Base-by-base conservation (phyloP, 2,888 invertebrate species). In the Nasonia oneida region DNA sequence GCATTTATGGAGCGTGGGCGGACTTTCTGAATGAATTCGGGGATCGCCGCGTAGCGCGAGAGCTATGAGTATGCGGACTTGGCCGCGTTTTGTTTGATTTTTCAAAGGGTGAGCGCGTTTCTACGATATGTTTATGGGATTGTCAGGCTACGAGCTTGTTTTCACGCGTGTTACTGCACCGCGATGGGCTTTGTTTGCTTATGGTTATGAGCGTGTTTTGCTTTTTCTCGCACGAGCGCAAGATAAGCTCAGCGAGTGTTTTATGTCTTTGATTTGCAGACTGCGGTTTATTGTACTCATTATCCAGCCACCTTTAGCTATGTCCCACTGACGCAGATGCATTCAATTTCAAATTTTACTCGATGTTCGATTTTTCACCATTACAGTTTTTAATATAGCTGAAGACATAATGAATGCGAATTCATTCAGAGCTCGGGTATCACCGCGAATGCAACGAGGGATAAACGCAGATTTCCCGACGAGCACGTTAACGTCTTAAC, bases 401-500 rank as follows among this genome's bases (percentile, higher is more conserved):
- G 4, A 5, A 37, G 37, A 37, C 37, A 23, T 23, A 37, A 37
- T 47, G 12, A 47, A 47, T 12, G 2, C 47, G 6, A 47, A 47
- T 42, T 8, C 42, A 47, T 47, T 47, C 2, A 47, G 2, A 47
- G 5, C 53, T 5, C 1, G 18, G 3, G 37, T 57, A 61, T 14
- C 50, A 50, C 50, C 33, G 29, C 15, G 50, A 75, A 8, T 1
- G 33, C 50, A 70, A 57, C 67, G 47, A 42, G 23, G 0, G 6
- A 50, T 75, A 78, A 57, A 78, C 37, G 29, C 29, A 57, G 42
- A 74, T 74, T 42, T 18, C 23, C 29, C 10, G 18, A 57, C 61
- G 42, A 47, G 42, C 42, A 23, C 67, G 12, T 81, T 67, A 50
- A 75, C 50, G 12, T 50, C 50, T 81, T 85, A 85, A 85, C 64